These are phyloP conservation scores for Cyrtonyx montezumae DNA, from an alignment of 2,113 vertebrate genomes.

Conservation along the genomic window DNA sequence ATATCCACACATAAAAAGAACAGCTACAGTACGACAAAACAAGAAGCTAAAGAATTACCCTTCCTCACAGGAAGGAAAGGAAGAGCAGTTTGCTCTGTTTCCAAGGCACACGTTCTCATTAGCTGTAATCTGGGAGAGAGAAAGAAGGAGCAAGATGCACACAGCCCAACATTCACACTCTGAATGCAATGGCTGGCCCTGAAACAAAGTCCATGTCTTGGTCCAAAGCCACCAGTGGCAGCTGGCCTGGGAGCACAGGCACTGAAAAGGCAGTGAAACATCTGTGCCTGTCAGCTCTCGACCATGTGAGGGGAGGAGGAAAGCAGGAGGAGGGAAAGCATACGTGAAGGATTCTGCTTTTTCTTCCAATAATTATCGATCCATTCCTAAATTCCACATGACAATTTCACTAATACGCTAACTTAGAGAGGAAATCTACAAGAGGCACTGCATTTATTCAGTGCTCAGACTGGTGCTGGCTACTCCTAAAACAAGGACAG, in stretches of 20 bases:
- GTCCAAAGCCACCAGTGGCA: background rate
- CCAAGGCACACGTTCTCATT: background rate
- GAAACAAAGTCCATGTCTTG: background rate
- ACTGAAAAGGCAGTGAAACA: background rate
- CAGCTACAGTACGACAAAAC: background rate
- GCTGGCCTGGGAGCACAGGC: background rate
- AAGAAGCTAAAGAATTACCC: background rate
- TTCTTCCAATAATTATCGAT: background rate
- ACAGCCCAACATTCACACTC: background rate
- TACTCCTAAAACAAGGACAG: background rate
- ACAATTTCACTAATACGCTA: background rate
- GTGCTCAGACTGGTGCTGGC: background rate
- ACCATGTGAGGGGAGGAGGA: background rate
- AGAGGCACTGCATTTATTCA: background rate
- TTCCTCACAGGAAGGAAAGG: background rate
- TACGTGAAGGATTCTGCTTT: background rate
- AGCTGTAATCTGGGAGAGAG: background rate
- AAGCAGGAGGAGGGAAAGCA: background rate
- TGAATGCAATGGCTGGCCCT: background rate
- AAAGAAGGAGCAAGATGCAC: background rate
- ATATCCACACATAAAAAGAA: background rate
- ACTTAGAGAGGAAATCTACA: background rate
- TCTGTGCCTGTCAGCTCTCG: background rate
- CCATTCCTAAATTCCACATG: background rate
- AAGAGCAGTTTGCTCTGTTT: background rate